phyloP scores from a whole-genome alignment of 2,797 vertebrate species.

The Siniperca scherzeri region DNA sequence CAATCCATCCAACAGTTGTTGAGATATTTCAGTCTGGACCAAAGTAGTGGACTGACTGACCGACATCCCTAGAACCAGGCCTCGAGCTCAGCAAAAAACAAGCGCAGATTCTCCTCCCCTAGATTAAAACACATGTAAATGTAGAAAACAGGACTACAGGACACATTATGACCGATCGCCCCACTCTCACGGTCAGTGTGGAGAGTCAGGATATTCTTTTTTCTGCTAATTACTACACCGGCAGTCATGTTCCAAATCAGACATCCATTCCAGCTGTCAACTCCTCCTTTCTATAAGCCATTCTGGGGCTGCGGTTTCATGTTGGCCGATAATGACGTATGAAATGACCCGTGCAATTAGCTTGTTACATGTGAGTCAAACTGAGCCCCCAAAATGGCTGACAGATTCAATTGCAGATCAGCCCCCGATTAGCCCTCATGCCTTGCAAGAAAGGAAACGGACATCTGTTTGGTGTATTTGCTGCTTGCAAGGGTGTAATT shows the following conservation, averaged over 20 bases:
- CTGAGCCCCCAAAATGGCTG: constrained; percentile 48
- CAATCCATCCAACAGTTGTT: background rate
- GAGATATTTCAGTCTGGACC: background rate
- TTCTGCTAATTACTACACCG: constrained; percentile 33
- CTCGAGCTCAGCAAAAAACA: background rate
- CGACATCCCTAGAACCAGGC: background rate
- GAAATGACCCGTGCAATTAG: constrained; percentile 63
- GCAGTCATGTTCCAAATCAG: constrained; percentile 37
- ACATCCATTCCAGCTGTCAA: constrained; percentile 44
- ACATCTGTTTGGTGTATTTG: constrained; percentile 73
- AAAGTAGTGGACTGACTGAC: background rate
- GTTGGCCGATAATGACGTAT: constrained; percentile 47
- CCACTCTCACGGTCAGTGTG: background rate
- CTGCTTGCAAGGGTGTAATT: constrained; percentile 47
- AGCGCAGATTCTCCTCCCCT: background rate
- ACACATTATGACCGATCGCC: constrained; percentile 12
- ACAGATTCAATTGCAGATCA: constrained; percentile 55
- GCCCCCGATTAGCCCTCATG: constrained; percentile 45
- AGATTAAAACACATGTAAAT: constrained; percentile 7
- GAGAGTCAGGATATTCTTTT: constrained; percentile 20
- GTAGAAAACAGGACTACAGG: constrained; percentile 32
- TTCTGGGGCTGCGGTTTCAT: constrained; percentile 40
- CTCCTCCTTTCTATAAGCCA: constrained; percentile 26
- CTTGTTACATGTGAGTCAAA: constrained; percentile 47
- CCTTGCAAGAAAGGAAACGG: constrained; percentile 31